phyloP scores from a whole-genome alignment of 2,888 invertebrate species.

The Scaptomyza caliginosa region DNA sequence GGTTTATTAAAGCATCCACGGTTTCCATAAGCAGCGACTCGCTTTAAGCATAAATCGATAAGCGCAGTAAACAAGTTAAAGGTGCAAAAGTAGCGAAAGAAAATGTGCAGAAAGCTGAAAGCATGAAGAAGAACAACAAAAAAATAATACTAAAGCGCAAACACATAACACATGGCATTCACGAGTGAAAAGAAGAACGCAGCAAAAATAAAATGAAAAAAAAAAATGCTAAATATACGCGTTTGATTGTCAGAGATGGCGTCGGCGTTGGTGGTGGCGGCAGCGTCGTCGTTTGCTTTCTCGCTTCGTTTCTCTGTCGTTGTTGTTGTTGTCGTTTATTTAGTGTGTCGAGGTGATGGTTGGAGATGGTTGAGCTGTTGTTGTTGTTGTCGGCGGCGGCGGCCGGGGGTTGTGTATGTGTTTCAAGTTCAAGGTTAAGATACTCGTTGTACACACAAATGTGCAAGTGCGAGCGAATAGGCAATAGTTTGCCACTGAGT shows the following conservation, averaged over 20 bases:
- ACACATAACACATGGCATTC: constrained; percentile 43
- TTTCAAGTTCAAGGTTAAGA: constrained; percentile 84
- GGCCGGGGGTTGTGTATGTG: constrained; percentile 52
- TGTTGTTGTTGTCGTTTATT: constrained; percentile 47
- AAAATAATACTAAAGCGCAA: constrained; percentile 36
- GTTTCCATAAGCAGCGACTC: neutral
- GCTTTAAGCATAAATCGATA: constrained; percentile 10
- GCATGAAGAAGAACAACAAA: neutral
- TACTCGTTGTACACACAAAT: constrained; percentile 78
- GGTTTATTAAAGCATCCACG: neutral
- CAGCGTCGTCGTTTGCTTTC: constrained; percentile 32
- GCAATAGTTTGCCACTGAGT: constrained; percentile 34
- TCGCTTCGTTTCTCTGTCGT: constrained; percentile 7
- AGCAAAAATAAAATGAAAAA: constrained; percentile 40
- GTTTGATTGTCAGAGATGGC: constrained; percentile 27
- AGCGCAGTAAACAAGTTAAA: constrained; percentile 39
- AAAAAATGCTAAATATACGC: constrained; percentile 37
- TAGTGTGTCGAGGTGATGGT: constrained; percentile 58
- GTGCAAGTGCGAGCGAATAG: constrained; percentile 44
- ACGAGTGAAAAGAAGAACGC: constrained; percentile 42
- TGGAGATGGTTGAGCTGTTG: neutral
- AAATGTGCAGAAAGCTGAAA: constrained; percentile 21
- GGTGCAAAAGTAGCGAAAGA: neutral
- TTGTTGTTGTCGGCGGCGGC: constrained; percentile 43
- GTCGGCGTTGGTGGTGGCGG: constrained; percentile 6